Base-by-base conservation (phyloP, 30 jellyfish, hydroid and myxozoan genomes). In the Aurelia sp. region DNA sequence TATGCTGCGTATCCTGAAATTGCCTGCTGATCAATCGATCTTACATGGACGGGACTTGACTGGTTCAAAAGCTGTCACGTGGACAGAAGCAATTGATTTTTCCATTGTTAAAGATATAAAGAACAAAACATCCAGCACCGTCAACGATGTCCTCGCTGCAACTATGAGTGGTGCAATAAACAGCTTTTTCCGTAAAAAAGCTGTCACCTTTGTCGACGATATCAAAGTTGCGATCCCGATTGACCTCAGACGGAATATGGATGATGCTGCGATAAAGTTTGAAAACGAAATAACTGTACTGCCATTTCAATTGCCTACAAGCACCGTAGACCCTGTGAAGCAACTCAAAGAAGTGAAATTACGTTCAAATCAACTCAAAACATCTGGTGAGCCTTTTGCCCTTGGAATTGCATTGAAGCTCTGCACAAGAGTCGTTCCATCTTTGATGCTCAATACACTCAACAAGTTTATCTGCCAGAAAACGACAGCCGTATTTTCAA, bases 361-460 rank as follows among this genome's bases (percentile, higher is more conserved):
- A 68, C 87, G 94, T 0, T 41, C 86, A 27, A 73, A 72, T 4
- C 88, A 59, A 48, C 62, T 91, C 33, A 91, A 91, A 74, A 67
- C 77, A 7, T 85, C 96, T 12, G 98, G 98, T 44, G 98, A 85
- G 71, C 94, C 98, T 13, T 85, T 91, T 51, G 66, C 85, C 47
- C 41, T 78, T 11, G 64, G 91, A 21, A 16, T 86, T 10, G 96
- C 90, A 6, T 20, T 89, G 89, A 35, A 72, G 55, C 16, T 91
- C 20, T 41, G 64, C n/a, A 83, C 96, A 11, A 37, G 63, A 20
- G 12, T 91, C 76, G 75, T 91, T 15, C 98, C 98, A 23, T 77
- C 74, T 33, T 16, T 9, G 7, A n/a, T 91, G n/a, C 52, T 87
- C 6, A 79, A 74, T 8, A 86, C 91, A 11, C 37, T 84, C 18